phyloP scores from a whole-genome alignment of 1,140 invertebrate species.

The Charaxes varanes region DNA sequence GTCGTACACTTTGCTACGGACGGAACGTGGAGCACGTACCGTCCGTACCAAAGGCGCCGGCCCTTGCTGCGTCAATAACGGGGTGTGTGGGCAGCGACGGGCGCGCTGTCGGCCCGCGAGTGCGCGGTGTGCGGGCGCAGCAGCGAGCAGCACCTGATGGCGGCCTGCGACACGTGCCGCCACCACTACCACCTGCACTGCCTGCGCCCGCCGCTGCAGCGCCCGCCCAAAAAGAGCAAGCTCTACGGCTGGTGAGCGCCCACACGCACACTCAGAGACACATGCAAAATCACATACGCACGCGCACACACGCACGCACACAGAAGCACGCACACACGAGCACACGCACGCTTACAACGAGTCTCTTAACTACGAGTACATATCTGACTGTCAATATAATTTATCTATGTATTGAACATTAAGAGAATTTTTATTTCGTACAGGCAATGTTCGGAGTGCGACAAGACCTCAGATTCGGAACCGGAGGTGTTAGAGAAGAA shows the following conservation, averaged over 20 bases:
- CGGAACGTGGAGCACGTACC: too few species aligned
- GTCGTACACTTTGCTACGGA: too few species aligned
- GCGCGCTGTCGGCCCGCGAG: slow-evolving; percentile 65
- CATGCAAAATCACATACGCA: too few species aligned
- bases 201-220: slow-evolving; percentile 91
- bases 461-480: slow-evolving; percentile 88
- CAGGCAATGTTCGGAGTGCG: slow-evolving; percentile 92
- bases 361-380: too few species aligned
- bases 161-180: slow-evolving; percentile 95
- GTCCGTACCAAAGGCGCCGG: too few species aligned
- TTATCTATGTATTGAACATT: slow-evolving; percentile 5
- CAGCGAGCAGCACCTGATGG: slow-evolving; percentile 90
- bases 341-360: too few species aligned
- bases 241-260: slow-evolving; percentile 88
- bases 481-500: slow-evolving; percentile 83
- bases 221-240: slow-evolving; percentile 96
- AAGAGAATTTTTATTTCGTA: slow-evolving; percentile 27
- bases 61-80: too few species aligned
- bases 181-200: slow-evolving; percentile 95
- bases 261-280: too few species aligned
- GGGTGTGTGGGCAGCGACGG: slow-evolving; percentile 7
- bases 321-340: too few species aligned
- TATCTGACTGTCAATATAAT: not conserved
- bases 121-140: slow-evolving; percentile 90
- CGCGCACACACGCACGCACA: too few species aligned